Percentiles rank a stretch among this genome's conserved stretches.
Evolutionary conservation across 2,113 vertebrate genomes (phyloP).

Genomic region (Albula glossodonta): DNA sequence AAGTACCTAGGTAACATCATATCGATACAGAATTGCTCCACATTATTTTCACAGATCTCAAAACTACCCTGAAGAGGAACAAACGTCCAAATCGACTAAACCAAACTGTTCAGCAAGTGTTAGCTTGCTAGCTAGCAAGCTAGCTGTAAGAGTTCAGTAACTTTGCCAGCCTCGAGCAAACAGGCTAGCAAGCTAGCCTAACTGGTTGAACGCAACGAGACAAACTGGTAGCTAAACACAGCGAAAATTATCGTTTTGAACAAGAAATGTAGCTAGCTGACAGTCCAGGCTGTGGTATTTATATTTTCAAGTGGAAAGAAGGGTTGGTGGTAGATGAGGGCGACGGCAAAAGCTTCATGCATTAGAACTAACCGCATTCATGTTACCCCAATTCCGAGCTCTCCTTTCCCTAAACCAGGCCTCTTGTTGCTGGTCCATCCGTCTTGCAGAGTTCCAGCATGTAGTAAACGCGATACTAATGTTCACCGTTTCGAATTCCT

Average conservation of each 20-base stretch:
- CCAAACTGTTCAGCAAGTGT: not conserved
- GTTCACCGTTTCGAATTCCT: rapidly evolving
- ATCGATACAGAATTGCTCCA: too few relatives aligned
- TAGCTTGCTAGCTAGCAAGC: not conserved
- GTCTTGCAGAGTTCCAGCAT: not conserved
- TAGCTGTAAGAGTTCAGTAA: not conserved
- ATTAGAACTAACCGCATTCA: not conserved
- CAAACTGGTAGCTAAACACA: not conserved
- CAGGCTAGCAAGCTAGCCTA: not conserved
- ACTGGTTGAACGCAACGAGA: not conserved
- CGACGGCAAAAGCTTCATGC: not conserved
- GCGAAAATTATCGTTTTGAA: not conserved
- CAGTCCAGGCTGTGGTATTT: not conserved
- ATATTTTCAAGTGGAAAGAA: not conserved
- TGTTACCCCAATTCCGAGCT: conserved; percentile 23
- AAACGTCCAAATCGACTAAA: too few relatives aligned
- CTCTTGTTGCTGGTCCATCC: not conserved
- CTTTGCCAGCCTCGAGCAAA: not conserved
- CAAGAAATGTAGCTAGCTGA: not conserved
- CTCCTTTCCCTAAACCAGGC: not conserved
- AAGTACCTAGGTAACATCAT: too few relatives aligned
- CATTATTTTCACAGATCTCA: too few relatives aligned
- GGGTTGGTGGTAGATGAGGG: not conserved
- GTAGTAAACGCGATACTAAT: not conserved
- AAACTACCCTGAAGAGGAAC: too few relatives aligned